Conservation (phyloP, 2,888 invertebrate species). For the Nomada goodeniana region DNA sequence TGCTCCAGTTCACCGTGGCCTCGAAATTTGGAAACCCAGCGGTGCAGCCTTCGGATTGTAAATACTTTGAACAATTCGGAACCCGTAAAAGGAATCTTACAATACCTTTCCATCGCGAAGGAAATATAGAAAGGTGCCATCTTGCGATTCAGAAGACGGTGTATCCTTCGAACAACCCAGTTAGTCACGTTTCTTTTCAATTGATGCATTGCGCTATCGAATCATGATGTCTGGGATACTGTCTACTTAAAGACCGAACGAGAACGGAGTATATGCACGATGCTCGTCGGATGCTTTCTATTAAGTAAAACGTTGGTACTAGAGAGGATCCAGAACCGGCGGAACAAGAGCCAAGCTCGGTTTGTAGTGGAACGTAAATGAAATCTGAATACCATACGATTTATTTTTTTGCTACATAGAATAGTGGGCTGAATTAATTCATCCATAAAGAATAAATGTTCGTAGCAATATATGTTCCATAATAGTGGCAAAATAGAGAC, state of each 20-base stretch:
- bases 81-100: constrained; percentile 17
- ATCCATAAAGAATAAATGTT: background rate
- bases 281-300: constrained; percentile 12
- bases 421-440: constrained; percentile 21
- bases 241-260: too few relatives aligned
- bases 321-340: constrained; percentile 8
- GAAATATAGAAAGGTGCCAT: too few relatives aligned
- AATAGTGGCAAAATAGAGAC: background rate
- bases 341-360: background rate
- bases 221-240: too few relatives aligned
- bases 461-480: background rate
- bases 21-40: constrained; percentile 52
- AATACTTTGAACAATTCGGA: constrained; percentile 60
- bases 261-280: too few relatives aligned
- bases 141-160: too few relatives aligned
- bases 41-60: constrained; percentile 33
- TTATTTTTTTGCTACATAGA: background rate
- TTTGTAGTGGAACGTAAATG: constrained; percentile 18
- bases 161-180: too few relatives aligned
- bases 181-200: too few relatives aligned
- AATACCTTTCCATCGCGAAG: constrained; percentile 14
- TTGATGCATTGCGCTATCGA: too few relatives aligned
- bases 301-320: background rate
- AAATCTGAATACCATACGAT: constrained; percentile 26
- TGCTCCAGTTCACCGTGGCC: constrained; percentile 54